phyloP scores from a whole-genome alignment of 1,140 invertebrate species.

The Eciton burchellii region DNA sequence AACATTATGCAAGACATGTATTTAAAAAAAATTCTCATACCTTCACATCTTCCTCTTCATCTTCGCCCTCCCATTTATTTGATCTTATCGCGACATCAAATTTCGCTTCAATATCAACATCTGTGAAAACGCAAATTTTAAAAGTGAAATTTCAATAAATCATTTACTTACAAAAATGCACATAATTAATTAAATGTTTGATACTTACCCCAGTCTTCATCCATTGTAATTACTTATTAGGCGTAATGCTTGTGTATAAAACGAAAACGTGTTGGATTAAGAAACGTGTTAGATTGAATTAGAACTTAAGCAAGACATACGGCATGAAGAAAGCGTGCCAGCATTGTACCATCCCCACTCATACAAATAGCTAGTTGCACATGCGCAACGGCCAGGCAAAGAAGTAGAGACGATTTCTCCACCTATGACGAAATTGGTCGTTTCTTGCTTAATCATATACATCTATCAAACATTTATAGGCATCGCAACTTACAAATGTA shows the following conservation, averaged over 20 bases:
- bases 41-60: conserved; percentile 93
- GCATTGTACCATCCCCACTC: conserved; percentile 25
- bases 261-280: conserved; percentile 54
- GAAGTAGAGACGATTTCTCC: not conserved
- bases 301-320: conserved; percentile 69
- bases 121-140: conserved; percentile 77
- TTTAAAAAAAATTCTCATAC: conserved; percentile 82
- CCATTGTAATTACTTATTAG: conserved; percentile 68
- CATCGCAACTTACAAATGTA: too few relatives aligned
- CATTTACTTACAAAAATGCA: not conserved
- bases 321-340: conserved; percentile 68
- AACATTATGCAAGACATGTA: not conserved
- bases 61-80: conserved; percentile 95
- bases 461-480: too few relatives aligned
- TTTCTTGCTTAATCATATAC: too few relatives aligned
- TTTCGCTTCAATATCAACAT: conserved; percentile 81
- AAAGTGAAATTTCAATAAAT: conserved; percentile 37
- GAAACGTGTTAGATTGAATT: conserved; percentile 52
- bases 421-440: not conserved
- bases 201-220: conserved; percentile 70
- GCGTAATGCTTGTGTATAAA: conserved; percentile 31
- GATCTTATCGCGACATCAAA: conserved; percentile 80
- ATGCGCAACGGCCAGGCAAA: conserved; percentile 35
- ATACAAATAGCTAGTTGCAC: not conserved
- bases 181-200: not conserved